Evolutionary conservation across 2,797 vertebrate genomes (phyloP).

Genomic region (Pygocentrus nattereri): DNA sequence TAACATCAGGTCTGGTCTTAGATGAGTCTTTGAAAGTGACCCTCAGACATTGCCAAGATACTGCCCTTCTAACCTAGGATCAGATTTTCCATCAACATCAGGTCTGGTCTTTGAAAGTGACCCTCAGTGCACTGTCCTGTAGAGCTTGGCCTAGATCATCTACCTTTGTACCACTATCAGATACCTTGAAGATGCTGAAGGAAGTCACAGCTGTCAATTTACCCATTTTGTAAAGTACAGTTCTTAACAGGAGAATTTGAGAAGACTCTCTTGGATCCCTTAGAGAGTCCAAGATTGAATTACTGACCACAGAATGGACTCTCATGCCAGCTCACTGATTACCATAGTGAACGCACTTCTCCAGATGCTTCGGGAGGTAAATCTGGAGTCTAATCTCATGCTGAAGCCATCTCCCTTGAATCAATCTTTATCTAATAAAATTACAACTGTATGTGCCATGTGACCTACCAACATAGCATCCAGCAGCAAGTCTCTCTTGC

Average conservation of each 20-base stretch:
- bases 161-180: neutral
- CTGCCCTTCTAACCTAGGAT: neutral
- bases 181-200: slow-evolving; percentile 72
- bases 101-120: no score
- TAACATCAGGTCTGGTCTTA: no score
- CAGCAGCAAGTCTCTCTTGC: no score
- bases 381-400: slow-evolving; percentile 1
- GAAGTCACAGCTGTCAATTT: no score
- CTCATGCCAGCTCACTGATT: no score
- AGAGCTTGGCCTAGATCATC: slow-evolving; percentile 38
- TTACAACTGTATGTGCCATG: neutral
- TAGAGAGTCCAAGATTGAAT: neutral
- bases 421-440: neutral
- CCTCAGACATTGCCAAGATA: no score
- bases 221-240: no score
- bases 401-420: neutral
- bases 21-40: no score
- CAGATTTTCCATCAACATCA: neutral
- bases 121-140: neutral
- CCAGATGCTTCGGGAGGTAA: slow-evolving; percentile 6
- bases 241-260: no score
- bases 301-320: neutral
- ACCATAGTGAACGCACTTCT: slow-evolving; percentile 25
- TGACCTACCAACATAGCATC: neutral
- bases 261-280: neutral